Evolutionary conservation across 2,888 invertebrate genomes (phyloP), one percentile per base, ranked within the genome.

Genomic region (Trachelus stipa): DNA sequence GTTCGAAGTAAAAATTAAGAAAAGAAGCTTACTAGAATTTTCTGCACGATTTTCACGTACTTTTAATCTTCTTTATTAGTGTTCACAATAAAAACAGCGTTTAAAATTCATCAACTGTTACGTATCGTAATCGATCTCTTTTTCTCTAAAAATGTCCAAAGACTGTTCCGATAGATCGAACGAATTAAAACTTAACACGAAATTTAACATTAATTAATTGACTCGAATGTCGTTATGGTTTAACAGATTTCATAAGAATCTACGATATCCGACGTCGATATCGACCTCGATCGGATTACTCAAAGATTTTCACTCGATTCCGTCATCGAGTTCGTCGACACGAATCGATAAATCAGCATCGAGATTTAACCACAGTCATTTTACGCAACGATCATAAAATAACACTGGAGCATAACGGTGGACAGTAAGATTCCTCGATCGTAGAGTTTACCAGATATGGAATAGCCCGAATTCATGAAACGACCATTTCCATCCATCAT

Each of bases 171-270:
- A n/a, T 33, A n/a, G 33, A 69, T 33, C 31, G 30, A 69, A 69
- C n/a, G 69, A 30, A 34, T n/a, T 77, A 37, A 77, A 77, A 77
- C 77, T 77, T 77, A 77, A 77, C 77, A 34, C 34, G 34, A 73
- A 73, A 73, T 73, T n/a, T 30, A 68, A 77, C 34, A 73, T 68
- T 40, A 15, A 40, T 40, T 40, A 40, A 40, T 40, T 40, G 40
- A 40, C 40, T 40, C 40, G 40, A 40, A 15, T 40, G 40, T 15
- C 40, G 4, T 40, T 40, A 40, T 15, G 40, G 15, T 40, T 40
- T 40, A 15, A 40, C 40, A 6, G 15, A 40, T 40, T 40, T 40
- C 40, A 15, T 15, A 40, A 40, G 40, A 15, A 40, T 40, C 15
- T 15, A 40, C 40, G 15, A 40, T 15, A 15, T 40, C 15, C 15